Evolutionary conservation across 2,113 vertebrate species (phyloP).

Genomic region (Pyrgilauda ruficollis): DNA sequence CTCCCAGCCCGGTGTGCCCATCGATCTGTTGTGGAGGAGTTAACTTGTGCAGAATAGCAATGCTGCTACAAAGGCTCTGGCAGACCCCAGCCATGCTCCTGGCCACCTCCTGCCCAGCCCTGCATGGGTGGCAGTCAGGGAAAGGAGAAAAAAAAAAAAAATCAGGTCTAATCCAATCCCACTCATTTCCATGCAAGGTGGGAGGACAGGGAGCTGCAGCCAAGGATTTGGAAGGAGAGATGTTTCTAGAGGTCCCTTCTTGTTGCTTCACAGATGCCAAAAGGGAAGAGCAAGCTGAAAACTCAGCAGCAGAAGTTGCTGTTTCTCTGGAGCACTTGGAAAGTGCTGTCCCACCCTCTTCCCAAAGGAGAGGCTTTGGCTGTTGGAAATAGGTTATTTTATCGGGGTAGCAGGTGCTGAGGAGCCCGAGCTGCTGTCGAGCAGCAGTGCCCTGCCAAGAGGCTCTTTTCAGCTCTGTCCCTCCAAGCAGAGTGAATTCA

Average conservation of each 20-base stretch:
- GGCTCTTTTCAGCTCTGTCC: neutral
- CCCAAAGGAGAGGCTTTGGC: neutral
- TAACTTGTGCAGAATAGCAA: constrained; percentile 35
- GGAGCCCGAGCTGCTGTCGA: neutral
- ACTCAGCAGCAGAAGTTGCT: neutral
- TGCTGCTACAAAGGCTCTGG: neutral
- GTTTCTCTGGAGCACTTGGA: neutral
- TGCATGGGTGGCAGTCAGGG: neutral
- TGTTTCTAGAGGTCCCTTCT: neutral
- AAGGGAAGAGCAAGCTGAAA: neutral
- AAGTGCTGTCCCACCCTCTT: neutral
- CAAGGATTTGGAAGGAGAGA: neutral
- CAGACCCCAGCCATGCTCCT: neutral
- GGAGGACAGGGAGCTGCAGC: neutral
- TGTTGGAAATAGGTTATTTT: neutral
- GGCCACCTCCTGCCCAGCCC: neutral
- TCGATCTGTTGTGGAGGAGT: constrained; percentile 25
- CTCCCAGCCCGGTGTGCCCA: neutral
- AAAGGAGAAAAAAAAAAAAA: neutral
- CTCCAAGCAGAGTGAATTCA: neutral
- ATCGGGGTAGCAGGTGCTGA: fast-evolving
- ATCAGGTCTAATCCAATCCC: neutral
- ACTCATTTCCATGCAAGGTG: neutral
- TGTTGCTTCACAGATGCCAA: neutral
- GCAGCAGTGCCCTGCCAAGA: neutral